Evolutionary conservation across 2,888 invertebrate genomes (phyloP).

Genomic region (Cyclophora punctaria): DNA sequence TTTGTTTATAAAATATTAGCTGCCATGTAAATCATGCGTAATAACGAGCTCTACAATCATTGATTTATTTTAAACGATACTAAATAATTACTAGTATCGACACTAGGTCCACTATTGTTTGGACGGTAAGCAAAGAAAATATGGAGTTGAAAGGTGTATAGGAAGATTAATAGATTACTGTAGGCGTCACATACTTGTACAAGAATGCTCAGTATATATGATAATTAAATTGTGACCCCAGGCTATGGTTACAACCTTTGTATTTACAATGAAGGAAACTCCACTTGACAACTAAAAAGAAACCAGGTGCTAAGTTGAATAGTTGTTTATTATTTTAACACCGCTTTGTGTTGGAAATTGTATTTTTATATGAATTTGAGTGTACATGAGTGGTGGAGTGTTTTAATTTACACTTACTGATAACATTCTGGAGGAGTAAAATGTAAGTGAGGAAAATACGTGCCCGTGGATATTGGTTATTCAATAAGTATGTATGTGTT

Average conservation of each 20-base stretch:
- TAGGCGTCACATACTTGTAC: conserved; percentile 42
- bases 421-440: too few relatives aligned
- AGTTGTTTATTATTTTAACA: conserved; percentile 52
- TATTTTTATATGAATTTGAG: not conserved
- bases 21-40: conserved; percentile 64
- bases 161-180: conserved; percentile 56
- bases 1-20: conserved; percentile 55
- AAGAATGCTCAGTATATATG: conserved; percentile 47
- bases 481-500: too few relatives aligned
- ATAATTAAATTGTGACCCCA: conserved; percentile 70
- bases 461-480: too few relatives aligned
- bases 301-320: conserved; percentile 50
- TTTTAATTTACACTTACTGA: too few relatives aligned
- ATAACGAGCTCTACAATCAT: conserved; percentile 63
- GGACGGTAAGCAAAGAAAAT: conserved; percentile 33
- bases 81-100: conserved; percentile 67
- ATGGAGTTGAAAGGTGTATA: conserved; percentile 23
- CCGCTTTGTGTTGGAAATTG: conserved; percentile 14
- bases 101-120: conserved; percentile 66
- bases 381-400: too few relatives aligned
- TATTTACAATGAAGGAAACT: conserved; percentile 56
- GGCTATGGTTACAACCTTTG: conserved; percentile 53
- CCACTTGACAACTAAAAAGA: conserved; percentile 52
- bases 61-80: conserved; percentile 68
- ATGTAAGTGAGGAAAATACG: too few relatives aligned